Conservation (phyloP, 2,888 invertebrate species). For the Agonopterix arenella region DNA sequence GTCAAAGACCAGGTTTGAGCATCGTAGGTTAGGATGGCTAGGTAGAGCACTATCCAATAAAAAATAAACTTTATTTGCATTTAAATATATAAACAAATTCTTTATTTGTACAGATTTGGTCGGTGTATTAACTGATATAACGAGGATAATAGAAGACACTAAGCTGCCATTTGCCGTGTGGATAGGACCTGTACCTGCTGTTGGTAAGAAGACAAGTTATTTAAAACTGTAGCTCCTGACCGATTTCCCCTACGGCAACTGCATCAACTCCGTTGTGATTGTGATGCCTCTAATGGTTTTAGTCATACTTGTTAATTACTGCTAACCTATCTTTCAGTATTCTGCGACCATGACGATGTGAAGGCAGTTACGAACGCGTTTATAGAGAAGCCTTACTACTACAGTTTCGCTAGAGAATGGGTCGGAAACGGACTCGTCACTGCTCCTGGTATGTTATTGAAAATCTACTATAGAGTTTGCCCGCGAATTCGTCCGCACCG, state of each 20-base stretch:
- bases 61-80: too few species aligned
- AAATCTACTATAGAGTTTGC: too few species aligned
- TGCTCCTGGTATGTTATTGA: slow-evolving; percentile 34
- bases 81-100: too few species aligned
- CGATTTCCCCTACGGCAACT: too few species aligned
- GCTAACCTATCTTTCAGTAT: slow-evolving; percentile 22
- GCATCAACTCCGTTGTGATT: too few species aligned
- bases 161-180: slow-evolving; percentile 34
- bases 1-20: too few species aligned
- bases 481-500: too few species aligned
- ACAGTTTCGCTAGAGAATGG: slow-evolving; percentile 41
- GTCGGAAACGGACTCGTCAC: slow-evolving; percentile 52
- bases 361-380: slow-evolving; percentile 35
- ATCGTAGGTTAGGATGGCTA: too few species aligned
- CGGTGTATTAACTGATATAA: slow-evolving; percentile 10
- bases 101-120: too few species aligned
- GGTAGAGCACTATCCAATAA: too few species aligned
- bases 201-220: slow-evolving; percentile 24
- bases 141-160: slow-evolving; percentile 26
- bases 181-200: slow-evolving; percentile 32
- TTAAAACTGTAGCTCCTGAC: too few species aligned
- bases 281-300: neutral
- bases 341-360: slow-evolving; percentile 42
- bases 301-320: neutral
- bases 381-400: slow-evolving; percentile 46